Percentiles rank a stretch among this genome's conserved stretches.
Conservation (phyloP, 2,797 vertebrate species). For the Lithobates pipiens region DNA sequence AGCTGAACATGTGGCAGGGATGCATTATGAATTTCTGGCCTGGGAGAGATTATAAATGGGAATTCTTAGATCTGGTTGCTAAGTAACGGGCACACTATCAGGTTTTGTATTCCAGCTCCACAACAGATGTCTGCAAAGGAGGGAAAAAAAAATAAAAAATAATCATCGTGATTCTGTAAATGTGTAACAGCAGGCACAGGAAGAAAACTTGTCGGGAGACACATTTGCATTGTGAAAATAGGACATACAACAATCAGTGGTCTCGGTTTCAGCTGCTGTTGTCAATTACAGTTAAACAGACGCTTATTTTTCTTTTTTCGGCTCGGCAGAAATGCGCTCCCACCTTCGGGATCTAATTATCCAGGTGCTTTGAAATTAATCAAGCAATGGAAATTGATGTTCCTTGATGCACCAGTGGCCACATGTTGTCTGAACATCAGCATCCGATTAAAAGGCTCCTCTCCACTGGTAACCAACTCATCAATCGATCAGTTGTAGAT, state of each 20-base stretch:
- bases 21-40: slow-evolving; percentile 59
- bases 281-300: slow-evolving; percentile 63
- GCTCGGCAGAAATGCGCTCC: slow-evolving; percentile 9
- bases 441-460: neutral
- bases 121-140: slow-evolving; percentile 61
- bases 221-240: slow-evolving; percentile 55
- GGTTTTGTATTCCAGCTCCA: slow-evolving; percentile 56
- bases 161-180: slow-evolving; percentile 63
- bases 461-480: neutral
- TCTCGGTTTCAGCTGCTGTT: slow-evolving; percentile 59
- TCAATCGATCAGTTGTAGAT: neutral
- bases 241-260: slow-evolving; percentile 53
- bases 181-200: slow-evolving; percentile 55
- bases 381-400: slow-evolving; percentile 30
- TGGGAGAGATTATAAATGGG: slow-evolving; percentile 52
- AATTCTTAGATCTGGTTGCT: slow-evolving; percentile 64
- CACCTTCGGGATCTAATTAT: slow-evolving; percentile 41
- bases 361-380: slow-evolving; percentile 42
- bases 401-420: slow-evolving; percentile 12
- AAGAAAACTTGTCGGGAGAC: slow-evolving; percentile 61
- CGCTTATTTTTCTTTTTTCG: slow-evolving; percentile 20
- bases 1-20: slow-evolving; percentile 51
- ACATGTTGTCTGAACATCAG: slow-evolving; percentile 1
- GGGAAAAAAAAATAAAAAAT: slow-evolving; percentile 55
- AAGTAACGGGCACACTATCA: slow-evolving; percentile 66